Percentiles rank a stretch among this genome's conserved stretches.
phyloP scores from a whole-genome alignment of 2,888 invertebrate genomes.

The Meandrusa payeni region DNA sequence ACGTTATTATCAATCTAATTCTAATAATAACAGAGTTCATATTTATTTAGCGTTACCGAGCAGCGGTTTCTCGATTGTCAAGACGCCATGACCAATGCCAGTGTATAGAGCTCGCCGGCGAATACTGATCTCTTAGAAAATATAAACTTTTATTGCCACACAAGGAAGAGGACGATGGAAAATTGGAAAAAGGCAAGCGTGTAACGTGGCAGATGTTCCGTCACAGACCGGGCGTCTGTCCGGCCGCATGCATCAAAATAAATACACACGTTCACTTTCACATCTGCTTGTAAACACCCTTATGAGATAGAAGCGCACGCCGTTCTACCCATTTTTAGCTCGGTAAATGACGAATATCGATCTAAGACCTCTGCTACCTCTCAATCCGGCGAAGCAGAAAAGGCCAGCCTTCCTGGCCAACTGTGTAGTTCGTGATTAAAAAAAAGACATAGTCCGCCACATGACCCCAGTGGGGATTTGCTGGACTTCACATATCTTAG shows the following conservation, averaged over 20 bases:
- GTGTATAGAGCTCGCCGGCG: constrained; percentile 53
- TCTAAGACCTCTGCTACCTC: too few species aligned
- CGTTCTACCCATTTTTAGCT: constrained; percentile 10
- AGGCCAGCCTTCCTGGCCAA: too few species aligned
- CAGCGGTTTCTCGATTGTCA: constrained; percentile 43
- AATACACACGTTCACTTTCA: constrained; percentile 30
- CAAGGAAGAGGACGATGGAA: constrained; percentile 64
- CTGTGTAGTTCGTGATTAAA: too few species aligned
- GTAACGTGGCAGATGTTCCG: constrained; percentile 70
- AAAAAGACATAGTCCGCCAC: too few species aligned
- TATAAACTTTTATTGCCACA: constrained; percentile 68
- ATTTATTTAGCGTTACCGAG: constrained; percentile 30
- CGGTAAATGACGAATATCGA: too few species aligned
- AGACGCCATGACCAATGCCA: constrained; percentile 69
- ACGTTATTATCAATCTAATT: constrained; percentile 31
- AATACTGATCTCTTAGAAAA: constrained; percentile 61
- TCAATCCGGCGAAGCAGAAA: too few species aligned
- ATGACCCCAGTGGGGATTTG: too few species aligned
- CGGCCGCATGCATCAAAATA: constrained; percentile 37
- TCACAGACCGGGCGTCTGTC: constrained; percentile 44
- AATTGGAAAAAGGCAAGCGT: constrained; percentile 71
- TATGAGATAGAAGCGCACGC: constrained; percentile 1
- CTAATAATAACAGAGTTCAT: constrained; percentile 28
- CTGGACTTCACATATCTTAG: too few species aligned
- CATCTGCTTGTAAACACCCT: constrained; percentile 23